Conservation (phyloP, 2,113 vertebrate species). For the Carettochelys insculpta region DNA sequence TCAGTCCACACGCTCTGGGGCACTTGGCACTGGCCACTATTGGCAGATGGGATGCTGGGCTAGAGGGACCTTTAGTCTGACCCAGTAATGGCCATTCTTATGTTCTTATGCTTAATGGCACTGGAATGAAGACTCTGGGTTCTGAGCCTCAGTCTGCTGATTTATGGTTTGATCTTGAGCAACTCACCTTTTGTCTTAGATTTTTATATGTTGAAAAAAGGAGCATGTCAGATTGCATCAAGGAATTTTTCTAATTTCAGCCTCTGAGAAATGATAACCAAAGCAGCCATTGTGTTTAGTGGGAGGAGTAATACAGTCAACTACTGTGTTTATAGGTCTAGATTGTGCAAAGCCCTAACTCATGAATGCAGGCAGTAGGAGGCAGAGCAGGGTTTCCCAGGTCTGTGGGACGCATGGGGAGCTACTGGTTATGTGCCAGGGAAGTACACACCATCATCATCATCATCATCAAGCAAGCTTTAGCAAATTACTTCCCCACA, state of each 20-base stretch:
- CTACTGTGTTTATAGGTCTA: background rate
- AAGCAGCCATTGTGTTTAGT: background rate
- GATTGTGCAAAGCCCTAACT: background rate
- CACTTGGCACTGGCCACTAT: too few relatives aligned
- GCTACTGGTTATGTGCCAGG: background rate
- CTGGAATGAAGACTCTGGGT: background rate
- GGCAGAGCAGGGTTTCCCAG: background rate
- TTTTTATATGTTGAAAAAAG: background rate
- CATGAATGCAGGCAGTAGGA: background rate
- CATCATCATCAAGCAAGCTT: background rate
- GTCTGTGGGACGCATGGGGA: background rate
- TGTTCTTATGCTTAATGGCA: too few relatives aligned
- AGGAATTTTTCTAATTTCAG: background rate
- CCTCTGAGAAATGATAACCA: background rate
- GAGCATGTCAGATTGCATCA: background rate
- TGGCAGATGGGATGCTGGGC: too few relatives aligned
- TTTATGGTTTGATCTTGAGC: too few relatives aligned
- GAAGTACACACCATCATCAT: too few relatives aligned
- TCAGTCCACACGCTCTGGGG: too few relatives aligned
- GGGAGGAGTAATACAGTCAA: background rate
- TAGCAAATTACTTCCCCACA: background rate
- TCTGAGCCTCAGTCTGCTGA: background rate
- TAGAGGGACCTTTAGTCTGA: too few relatives aligned
- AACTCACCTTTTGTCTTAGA: background rate
- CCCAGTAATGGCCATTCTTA: too few relatives aligned